Conservation (phyloP, 2,888 invertebrate species). For the Diploptera punctata region DNA sequence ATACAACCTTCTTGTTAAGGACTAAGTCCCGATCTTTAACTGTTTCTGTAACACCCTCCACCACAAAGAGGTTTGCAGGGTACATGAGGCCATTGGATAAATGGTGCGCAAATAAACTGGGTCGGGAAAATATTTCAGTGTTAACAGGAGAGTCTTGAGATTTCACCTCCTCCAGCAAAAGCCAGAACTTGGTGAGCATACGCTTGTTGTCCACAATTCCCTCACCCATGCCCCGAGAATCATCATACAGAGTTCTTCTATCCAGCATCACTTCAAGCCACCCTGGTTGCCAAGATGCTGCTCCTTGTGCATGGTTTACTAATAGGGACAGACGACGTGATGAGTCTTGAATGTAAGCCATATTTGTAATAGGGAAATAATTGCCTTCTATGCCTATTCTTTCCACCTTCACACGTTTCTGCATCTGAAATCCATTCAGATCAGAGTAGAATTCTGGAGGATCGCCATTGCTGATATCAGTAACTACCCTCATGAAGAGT, state of each 20-base stretch:
- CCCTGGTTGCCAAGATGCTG: slow-evolving; percentile 87
- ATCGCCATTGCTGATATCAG: slow-evolving; percentile 84
- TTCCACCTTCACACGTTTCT: slow-evolving; percentile 79
- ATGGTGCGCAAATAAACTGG: slow-evolving; percentile 75
- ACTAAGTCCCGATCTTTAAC: slow-evolving; percentile 15
- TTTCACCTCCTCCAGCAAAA: slow-evolving; percentile 75
- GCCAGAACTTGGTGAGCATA: slow-evolving; percentile 82
- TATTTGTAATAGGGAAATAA: slow-evolving; percentile 94
- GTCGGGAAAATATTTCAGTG: slow-evolving; percentile 59
- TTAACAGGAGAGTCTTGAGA: slow-evolving; percentile 48
- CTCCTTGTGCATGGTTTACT: slow-evolving; percentile 91
- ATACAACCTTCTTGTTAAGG: slow-evolving; percentile 42
- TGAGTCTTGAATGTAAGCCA: slow-evolving; percentile 84
- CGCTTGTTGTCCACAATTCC: too few relatives aligned
- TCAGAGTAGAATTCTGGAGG: slow-evolving; percentile 88
- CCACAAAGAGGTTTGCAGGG: slow-evolving; percentile 77
- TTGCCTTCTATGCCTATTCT: slow-evolving; percentile 89
- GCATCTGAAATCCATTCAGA: slow-evolving; percentile 92
- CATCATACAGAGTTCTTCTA: slow-evolving; percentile 89
- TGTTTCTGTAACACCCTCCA: slow-evolving; percentile 62
- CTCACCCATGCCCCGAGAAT: slow-evolving; percentile 94
- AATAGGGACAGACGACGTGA: slow-evolving; percentile 73
- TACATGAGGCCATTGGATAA: slow-evolving; percentile 80
- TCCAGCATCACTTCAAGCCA: slow-evolving; percentile 95
- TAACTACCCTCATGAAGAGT: slow-evolving; percentile 88